Evolutionary conservation across 2,888 invertebrate species (phyloP), one percentile per base, ranked within the genome.

Genomic region (Oeneis ivallda): DNA sequence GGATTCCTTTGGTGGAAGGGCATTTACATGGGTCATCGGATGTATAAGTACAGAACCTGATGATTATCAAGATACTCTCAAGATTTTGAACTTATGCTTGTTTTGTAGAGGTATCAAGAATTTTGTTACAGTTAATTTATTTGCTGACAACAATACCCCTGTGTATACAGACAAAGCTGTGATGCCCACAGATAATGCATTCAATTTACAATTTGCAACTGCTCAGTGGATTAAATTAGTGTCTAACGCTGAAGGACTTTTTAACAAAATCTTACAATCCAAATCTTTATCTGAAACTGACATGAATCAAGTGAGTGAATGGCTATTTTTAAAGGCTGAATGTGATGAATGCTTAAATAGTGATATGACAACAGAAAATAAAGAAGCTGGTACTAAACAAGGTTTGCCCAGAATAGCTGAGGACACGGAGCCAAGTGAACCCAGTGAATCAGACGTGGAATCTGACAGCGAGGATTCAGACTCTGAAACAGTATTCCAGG

Each of bases 291-390:
- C 94, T 11, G 95, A 95, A 62, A 87, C 93, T 67, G 96, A 96
- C 79, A 93, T 95, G 71, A 95, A 95, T 76, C 96, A 96, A 85
- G 89, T 92, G 8, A 92, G 96, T 78, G 95, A 96, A 73, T 97
- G 97, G 97, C 87, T 97, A 17, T 96, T 95, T 76, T 87, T 96
- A 69, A 97, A 97, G 79, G 96, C 96, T 73, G 97, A 97, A 84
- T 97, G 96, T 84, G 96, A 97, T 82, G 96, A 97, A 79, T 96
- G 96, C 79, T 92, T 96, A 56, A 94, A 93, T 69, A 90, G 85
- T 70, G 94, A 94, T 75, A 89, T 90, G 50, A 83, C 76, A 74
- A 85, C 79, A 72, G 92, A 89, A 72, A 90, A 89, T 69, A 89
- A 89, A 75, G 91, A 90, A 74, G 78, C 77, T 58, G 81, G 76